Conservation (phyloP, 2,113 vertebrate genomes). For the Excalfactoria chinensis region DNA sequence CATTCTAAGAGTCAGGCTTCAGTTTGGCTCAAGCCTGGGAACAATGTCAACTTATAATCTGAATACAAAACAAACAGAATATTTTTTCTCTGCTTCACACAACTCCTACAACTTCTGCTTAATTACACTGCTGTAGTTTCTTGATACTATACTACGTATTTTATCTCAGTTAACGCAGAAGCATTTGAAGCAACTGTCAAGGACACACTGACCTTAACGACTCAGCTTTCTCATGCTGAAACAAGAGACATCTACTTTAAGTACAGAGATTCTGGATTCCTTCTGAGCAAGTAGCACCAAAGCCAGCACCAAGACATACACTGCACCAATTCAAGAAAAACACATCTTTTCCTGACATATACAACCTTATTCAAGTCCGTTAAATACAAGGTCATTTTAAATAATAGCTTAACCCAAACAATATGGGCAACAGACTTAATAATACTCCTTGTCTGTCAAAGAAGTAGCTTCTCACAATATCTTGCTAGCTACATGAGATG, state of each 20-base stretch:
- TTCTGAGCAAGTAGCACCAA: background rate
- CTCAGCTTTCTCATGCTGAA: background rate
- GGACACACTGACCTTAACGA: background rate
- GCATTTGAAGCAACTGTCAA: background rate
- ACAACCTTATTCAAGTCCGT: background rate
- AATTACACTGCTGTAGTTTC: background rate
- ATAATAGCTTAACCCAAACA: background rate
- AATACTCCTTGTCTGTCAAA: background rate
- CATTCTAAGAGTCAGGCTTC: background rate
- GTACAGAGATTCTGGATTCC: background rate
- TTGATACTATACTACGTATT: background rate
- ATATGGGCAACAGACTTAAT: background rate
- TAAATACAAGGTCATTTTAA: background rate
- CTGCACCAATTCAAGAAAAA: background rate
- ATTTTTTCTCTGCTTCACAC: background rate
- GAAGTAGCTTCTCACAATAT: background rate
- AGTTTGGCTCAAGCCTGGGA: background rate
- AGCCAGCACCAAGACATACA: background rate
- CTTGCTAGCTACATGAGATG: background rate
- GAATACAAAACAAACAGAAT: background rate
- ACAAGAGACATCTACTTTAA: background rate
- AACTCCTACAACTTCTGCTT: slow-evolving; percentile 6
- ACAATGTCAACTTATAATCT: background rate
- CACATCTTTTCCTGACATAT: background rate
- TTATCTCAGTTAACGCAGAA: slow-evolving; percentile 46